Conservation (phyloP, 2,888 invertebrate species). For the Nipponacmea schrenckii region DNA sequence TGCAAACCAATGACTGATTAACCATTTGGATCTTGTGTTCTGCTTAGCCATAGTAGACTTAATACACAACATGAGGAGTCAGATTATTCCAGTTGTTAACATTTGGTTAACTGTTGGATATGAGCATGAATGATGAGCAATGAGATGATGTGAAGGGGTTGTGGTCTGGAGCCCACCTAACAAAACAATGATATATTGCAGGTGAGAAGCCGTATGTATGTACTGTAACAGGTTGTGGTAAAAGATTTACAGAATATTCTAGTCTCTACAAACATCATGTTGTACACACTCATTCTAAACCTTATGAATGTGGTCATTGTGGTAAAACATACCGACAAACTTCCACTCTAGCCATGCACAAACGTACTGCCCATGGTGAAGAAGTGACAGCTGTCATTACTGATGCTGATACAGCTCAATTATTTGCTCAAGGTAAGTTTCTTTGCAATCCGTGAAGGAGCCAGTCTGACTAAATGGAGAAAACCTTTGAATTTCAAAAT, state of each 20-base stretch:
- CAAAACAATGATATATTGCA: conserved; percentile 29
- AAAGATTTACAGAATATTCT: conserved; percentile 78
- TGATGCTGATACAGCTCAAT: conserved; percentile 44
- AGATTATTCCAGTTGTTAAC: too few relatives aligned
- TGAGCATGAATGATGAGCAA: too few relatives aligned
- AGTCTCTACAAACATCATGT: conserved; percentile 77
- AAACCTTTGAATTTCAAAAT: too few relatives aligned
- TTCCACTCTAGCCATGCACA: conserved; percentile 75
- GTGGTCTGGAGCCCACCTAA: too few relatives aligned
- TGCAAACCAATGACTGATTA: too few relatives aligned
- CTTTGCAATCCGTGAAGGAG: too few relatives aligned
- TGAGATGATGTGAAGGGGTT: too few relatives aligned
- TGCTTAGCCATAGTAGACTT: too few relatives aligned
- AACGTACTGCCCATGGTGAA: conserved; percentile 73
- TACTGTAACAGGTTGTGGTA: conserved; percentile 73
- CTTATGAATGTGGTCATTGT: conserved; percentile 74
- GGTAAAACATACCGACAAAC: conserved; percentile 74
- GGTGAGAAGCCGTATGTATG: conserved; percentile 77
- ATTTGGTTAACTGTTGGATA: too few relatives aligned
- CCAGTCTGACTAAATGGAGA: too few relatives aligned
- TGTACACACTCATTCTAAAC: conserved; percentile 74
- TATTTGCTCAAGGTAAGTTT: conserved; percentile 30
- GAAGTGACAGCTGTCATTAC: conserved; percentile 38
- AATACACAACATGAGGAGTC: too few relatives aligned
- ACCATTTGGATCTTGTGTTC: too few relatives aligned